Evolutionary conservation across 1,140 invertebrate species (phyloP), one percentile per base, ranked within the genome.

Genomic region (Procambarus clarkii): DNA sequence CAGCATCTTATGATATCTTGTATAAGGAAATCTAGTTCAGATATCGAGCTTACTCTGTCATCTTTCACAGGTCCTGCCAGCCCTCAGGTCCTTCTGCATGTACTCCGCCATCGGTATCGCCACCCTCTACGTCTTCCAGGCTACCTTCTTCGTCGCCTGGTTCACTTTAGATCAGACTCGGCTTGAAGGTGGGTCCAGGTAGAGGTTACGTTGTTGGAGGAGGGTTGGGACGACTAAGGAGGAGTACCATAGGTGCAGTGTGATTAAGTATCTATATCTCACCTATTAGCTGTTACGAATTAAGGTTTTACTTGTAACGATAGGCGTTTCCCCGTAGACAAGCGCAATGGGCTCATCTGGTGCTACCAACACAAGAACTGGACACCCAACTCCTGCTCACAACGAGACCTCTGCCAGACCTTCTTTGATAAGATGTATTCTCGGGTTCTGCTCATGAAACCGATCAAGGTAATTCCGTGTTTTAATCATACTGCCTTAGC

Each of bases 141-240:
- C 95, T 7, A 95, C 95, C 3, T 96, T 96, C 92, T 96, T 96
- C 93, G 94, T 96, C 3, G 95, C 95, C 46, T 95, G 95, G 93
- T 93, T 96, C 21, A 94, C 95, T 1, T 93, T 96, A 18, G 96
- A 96, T 91, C 95, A 96, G 91, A 94, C 93, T 50, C 93, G 96
- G 58, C 93, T 95, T 4, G 94, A 95, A 74, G 92, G 94, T 5
- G 93, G 50, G 50, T 54, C 8, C 50, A 54, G 50, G 50, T 13
- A 13, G 13, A 54, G 50, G 50, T 54, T 34, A 34, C 34, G n/a
- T n/a, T n/a, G n/a, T n/a, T n/a, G n/a, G n/a, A n/a, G n/a, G n/a
- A n/a, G n/a, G n/a, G n/a, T n/a, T n/a, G n/a, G n/a, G n/a, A n/a
- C n/a, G n/a, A n/a, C n/a, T n/a, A n/a, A n/a, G n/a, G n/a, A n/a